These are phyloP conservation scores for Machimus atricapillus DNA, from an alignment of 2,888 invertebrate genomes.

Conservation along the genomic window DNA sequence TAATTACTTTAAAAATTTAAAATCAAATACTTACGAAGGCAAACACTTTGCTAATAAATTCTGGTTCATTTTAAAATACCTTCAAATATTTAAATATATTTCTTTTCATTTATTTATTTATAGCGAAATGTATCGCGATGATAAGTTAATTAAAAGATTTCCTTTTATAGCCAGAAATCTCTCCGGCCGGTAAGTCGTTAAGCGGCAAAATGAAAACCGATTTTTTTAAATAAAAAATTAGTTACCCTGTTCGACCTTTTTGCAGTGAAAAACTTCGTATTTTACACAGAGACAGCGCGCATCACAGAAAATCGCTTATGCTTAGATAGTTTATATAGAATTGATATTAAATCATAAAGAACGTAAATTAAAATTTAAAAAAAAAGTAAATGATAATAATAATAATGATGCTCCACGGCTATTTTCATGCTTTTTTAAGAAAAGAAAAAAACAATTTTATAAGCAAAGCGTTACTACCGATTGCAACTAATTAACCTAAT, in stretches of 20 bases:
- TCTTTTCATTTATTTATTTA: neutral
- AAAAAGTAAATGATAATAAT: neutral
- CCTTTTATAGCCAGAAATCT: neutral
- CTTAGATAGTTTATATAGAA: slow-evolving; percentile 39
- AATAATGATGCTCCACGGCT: slow-evolving; percentile 2
- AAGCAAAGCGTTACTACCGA: slow-evolving; percentile 12
- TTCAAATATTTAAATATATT: too few species aligned
- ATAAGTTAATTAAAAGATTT: neutral
- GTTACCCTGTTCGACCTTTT: neutral
- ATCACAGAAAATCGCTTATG: slow-evolving; percentile 29
- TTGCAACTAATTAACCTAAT: slow-evolving; percentile 29
- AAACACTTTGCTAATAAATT: too few species aligned
- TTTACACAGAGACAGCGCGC: slow-evolving; percentile 11
- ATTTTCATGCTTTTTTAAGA: slow-evolving; percentile 29
- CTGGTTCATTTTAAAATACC: too few species aligned
- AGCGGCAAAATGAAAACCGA: neutral
- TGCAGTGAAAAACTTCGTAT: neutral
- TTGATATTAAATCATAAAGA: slow-evolving; percentile 21
- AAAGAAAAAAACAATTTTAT: neutral
- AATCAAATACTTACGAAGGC: too few species aligned
- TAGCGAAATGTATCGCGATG: too few species aligned
- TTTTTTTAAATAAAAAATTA: neutral
- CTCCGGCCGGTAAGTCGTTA: neutral
- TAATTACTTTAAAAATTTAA: neutral
- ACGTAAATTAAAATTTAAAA: neutral